These are phyloP conservation scores for Agelaius phoeniceus DNA, from an alignment of 2,113 vertebrate genomes.

Conservation along the genomic window DNA sequence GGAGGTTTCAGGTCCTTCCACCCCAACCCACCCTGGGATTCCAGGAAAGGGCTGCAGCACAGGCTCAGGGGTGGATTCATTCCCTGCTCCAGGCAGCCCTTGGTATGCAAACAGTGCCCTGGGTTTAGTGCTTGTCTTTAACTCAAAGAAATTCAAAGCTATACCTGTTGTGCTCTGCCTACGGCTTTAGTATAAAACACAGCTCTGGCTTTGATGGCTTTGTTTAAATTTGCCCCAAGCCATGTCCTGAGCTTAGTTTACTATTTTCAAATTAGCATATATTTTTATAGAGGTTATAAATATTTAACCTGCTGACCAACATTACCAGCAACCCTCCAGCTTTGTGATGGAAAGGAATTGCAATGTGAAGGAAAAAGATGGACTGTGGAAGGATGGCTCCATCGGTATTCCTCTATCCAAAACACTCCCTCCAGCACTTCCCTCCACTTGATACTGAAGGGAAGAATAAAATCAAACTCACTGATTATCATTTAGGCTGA, in stretches of 20 bases:
- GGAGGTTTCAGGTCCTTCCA: not conserved
- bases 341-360: not conserved
- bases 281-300: not conserved
- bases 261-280: not conserved
- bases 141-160: not conserved
- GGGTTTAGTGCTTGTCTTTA: not conserved
- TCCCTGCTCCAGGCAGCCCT: not conserved
- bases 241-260: not conserved
- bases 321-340: not conserved
- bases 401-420: conserved; percentile 16
- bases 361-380: not conserved
- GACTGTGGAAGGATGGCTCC: not conserved
- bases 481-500: conserved; percentile 19
- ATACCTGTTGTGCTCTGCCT: not conserved
- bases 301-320: conserved; percentile 15
- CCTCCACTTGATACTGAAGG: not conserved
- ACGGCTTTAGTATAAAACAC: not conserved
- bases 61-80: not conserved
- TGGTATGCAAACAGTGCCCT: not conserved
- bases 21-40: not conserved
- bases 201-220: not conserved
- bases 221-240: not conserved
- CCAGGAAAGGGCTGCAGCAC: not conserved
- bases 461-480: conserved; percentile 39
- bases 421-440: not conserved